Evolutionary conservation across 2,797 vertebrate species (phyloP).

Genomic region (Tarsius wallacei): DNA sequence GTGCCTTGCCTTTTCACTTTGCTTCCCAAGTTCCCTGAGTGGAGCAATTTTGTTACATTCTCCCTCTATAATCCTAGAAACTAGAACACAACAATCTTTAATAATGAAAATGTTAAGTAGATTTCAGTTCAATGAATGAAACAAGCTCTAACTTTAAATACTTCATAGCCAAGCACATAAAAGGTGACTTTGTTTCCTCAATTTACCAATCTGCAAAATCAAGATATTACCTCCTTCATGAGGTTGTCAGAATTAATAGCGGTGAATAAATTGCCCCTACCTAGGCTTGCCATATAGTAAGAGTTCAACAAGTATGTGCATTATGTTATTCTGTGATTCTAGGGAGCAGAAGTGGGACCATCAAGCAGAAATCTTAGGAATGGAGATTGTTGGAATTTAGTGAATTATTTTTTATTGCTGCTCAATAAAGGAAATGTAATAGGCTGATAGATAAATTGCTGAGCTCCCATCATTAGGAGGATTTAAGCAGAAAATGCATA

Average conservation of each 20-base stretch:
- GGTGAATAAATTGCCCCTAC: background rate
- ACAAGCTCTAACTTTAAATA: conserved; percentile 16
- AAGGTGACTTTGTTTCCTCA: background rate
- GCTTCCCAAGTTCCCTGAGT: background rate
- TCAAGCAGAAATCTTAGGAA: background rate
- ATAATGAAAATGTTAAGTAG: background rate
- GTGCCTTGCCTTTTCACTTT: background rate
- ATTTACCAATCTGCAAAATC: background rate
- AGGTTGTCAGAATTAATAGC: background rate
- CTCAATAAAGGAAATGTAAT: background rate
- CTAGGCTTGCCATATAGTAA: background rate
- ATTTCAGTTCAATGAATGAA: background rate
- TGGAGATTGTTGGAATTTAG: background rate
- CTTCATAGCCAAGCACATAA: background rate
- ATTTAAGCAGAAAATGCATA: conserved; percentile 28
- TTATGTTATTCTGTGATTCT: background rate
- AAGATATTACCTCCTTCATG: background rate
- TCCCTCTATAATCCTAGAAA: background rate
- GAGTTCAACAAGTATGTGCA: background rate
- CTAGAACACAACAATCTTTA: background rate
- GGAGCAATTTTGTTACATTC: no score
- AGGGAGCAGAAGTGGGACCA: background rate
- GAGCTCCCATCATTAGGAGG: background rate
- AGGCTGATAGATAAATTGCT: background rate
- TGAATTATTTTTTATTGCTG: background rate